Evolutionary conservation across 92 coral and sea anemone species (phyloP).

Genomic region (Parazoanthus darwini): DNA sequence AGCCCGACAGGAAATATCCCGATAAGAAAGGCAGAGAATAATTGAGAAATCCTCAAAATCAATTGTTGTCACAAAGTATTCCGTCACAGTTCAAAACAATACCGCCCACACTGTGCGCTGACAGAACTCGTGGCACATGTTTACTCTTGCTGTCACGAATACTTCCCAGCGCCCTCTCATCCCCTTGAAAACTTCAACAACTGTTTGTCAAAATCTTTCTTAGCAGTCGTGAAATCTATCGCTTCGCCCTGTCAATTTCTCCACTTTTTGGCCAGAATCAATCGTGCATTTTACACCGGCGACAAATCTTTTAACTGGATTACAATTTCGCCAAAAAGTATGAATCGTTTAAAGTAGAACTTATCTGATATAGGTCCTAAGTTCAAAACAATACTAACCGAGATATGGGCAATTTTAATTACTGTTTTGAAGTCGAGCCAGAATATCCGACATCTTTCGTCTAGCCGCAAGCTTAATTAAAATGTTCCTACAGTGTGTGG

Average conservation of each 20-base stretch:
- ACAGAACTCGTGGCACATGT: constrained; percentile 11
- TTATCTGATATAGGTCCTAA: neutral
- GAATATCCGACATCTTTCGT: neutral
- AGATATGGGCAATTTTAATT: constrained; percentile 17
- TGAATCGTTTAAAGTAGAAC: neutral
- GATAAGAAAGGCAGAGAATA: constrained; percentile 10
- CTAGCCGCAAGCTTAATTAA: constrained; percentile 17
- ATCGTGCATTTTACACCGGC: neutral
- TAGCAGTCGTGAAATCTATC: neutral
- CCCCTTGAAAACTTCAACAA: constrained; percentile 2
- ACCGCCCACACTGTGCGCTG: constrained; percentile 31
- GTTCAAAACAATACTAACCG: constrained; percentile 2
- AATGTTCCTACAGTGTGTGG: neutral
- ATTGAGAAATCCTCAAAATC: constrained; percentile 39
- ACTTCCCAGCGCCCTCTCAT: neutral
- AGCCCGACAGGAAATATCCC: constrained; percentile 30
- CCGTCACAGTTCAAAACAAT: constrained; percentile 31
- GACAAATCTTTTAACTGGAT: neutral
- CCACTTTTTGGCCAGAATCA: too few relatives aligned
- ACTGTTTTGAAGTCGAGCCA: neutral
- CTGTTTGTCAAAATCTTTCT: neutral
- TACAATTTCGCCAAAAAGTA: neutral
- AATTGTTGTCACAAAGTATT: constrained; percentile 30
- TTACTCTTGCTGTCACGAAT: constrained; percentile 25
- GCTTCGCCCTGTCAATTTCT: neutral